Base-by-base conservation (phyloP, 64 coral and sea anemone species). In the Montipora cactus region DNA sequence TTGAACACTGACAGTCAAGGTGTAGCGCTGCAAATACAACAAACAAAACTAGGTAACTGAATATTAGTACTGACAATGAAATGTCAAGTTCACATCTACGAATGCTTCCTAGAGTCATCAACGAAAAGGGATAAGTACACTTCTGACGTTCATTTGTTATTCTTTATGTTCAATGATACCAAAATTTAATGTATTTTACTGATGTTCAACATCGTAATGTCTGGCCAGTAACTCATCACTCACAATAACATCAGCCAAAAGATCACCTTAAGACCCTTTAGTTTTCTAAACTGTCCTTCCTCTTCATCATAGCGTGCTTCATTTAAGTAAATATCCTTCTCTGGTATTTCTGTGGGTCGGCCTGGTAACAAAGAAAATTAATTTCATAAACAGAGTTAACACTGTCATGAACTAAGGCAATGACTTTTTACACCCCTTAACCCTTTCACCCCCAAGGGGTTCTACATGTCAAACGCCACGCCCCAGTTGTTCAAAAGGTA, bases 221-320 rank as follows among this genome's bases (percentile, higher is more conserved):
- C 37, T 2, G 1, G 37, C 37, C 37, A 37, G 37, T 37, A 37
- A 37, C 37, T 2, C 37, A 37, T 11, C 53, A 57, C 11, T 6
- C 6, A 8, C 6, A 57, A 4, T 57, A 57, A 57, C 7, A 57
- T 11, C 5, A 71, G 8, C 21, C 5, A 23, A 71, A 37, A 83
- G 16, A 80, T 69, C 92, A 99, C 98, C 98, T 99, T 99, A 3
- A 99, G 53, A 19, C 94, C 98, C 79, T 99, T 99, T 7, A 99
- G 92, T 89, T 96, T 99, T 88, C 98, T 94, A 15, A 96, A 99
- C 57, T 99, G 98, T 80, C 95, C 95, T 84, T 99, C 98, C 11
- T 99, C 98, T 22, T 99, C 98, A 59, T 99, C 98, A 87, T 99
- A 99, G 28, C 98, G 92, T 19, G 94, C 95, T 77, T 99, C 98